phyloP scores from a whole-genome alignment of 2,797 vertebrate genomes.

The Cephalopachus bancanus region DNA sequence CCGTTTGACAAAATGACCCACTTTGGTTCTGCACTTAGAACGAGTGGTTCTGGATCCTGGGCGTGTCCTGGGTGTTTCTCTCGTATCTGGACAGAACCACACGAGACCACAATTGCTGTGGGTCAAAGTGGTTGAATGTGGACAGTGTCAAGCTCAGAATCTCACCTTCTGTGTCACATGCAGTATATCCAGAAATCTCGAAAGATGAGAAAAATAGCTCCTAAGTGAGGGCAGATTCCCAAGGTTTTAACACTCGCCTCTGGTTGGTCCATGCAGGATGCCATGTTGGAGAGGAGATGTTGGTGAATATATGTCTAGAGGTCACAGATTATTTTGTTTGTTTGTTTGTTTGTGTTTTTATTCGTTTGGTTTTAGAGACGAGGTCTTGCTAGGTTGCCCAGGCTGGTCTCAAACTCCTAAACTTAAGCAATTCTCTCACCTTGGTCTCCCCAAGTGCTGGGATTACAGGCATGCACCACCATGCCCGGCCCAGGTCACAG shows the following conservation, averaged over 20 bases:
- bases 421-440: too few species aligned
- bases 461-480: too few species aligned
- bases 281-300: too few species aligned
- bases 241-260: not conserved
- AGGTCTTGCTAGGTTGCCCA: too few species aligned
- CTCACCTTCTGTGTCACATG: not conserved
- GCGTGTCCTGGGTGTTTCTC: not conserved
- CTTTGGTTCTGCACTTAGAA: not conserved
- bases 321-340: too few species aligned
- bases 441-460: too few species aligned
- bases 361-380: too few species aligned
- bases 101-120: fast-evolving
- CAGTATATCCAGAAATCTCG: not conserved
- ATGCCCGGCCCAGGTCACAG: too few species aligned
- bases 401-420: too few species aligned
- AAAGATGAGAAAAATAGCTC: not conserved
- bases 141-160: not conserved
- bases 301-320: not conserved
- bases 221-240: not conserved
- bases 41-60: not conserved
- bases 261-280: not conserved
- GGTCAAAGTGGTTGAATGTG: not conserved
- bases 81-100: fast-evolving
- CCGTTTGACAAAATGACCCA: not conserved
- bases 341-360: too few species aligned